phyloP scores from a whole-genome alignment of 2,113 vertebrate genomes.

The Myrmecophaga tridactyla region DNA sequence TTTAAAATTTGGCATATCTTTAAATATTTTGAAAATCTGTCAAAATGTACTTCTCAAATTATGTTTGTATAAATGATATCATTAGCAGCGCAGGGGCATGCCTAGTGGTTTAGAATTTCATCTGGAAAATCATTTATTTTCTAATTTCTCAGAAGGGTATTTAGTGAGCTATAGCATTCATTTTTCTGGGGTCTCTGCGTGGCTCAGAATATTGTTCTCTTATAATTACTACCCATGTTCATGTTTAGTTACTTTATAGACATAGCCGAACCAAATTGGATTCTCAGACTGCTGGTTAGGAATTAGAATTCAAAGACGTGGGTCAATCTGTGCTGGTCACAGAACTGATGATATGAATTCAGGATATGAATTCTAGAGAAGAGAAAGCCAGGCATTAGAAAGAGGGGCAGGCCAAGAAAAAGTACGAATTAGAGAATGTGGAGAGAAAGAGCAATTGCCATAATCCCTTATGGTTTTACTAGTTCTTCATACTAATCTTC shows the following conservation, averaged over 20 bases:
- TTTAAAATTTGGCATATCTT: not conserved
- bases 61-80: not conserved
- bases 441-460: not conserved
- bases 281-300: not conserved
- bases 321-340: not conserved
- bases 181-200: not conserved
- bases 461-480: not conserved
- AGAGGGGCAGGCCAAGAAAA: not conserved
- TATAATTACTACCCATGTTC: not conserved
- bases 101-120: not conserved
- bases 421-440: not conserved
- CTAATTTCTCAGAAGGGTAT: not conserved
- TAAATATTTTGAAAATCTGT: constrained; percentile 8
- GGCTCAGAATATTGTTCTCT: not conserved
- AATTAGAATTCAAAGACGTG: not conserved
- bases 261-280: not conserved
- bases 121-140: not conserved
- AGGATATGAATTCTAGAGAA: not conserved
- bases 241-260: not conserved
- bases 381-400: not conserved
- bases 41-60: not conserved
- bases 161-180: not conserved
- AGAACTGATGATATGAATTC: not conserved
- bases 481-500: not conserved
- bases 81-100: not conserved